Base-by-base conservation (phyloP, 2,888 invertebrate species). In the Cantharis rufa region DNA sequence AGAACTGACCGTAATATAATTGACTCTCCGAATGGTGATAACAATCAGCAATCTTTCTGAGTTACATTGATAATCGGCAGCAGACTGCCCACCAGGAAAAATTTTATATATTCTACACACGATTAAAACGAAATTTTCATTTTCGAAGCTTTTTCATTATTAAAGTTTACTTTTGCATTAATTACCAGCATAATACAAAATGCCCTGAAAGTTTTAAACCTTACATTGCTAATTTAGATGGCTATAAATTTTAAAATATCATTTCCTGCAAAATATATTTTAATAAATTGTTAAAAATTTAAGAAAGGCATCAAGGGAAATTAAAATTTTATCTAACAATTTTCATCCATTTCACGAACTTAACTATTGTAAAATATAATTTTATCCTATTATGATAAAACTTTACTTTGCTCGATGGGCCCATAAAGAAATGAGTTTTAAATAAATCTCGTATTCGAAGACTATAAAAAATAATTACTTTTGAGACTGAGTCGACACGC, bases 1-100 rank as follows among this genome's bases (percentile, higher is more conserved):
- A 77, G 68, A 71, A 75, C 66, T 72, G 74, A 76, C 73, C 70
- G 68, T 79, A 79, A 79, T 79, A 75, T 79, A 79, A 79, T 79
- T 79, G 79, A 79, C 70, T 74, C 64, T 62, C 15, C 74, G 68
- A 66, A 69, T 64, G 75, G 62, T 73, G 75, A 72, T 76, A 72
- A 78, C 73, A 63, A 76, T 70, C 68, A 70, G 74, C 63, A 74
- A 73, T 73, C 70, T 74, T 74, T 74, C 64, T 74, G 74, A 48
- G 64, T 28, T 63, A 70, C 70, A 48, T 62, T 28, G 24, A 73
- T 62, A 68, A 66, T 66, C n/a, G 24, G 21, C 2, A 66, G 21
- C 48, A 48, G 48, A 48, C 48, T 48, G n/a, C 15, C 21, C 24
- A 66, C n/a, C 21, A n/a, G 9, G 21, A 21, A 66, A 21, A 13